Evolutionary conservation across 2,113 vertebrate genomes (phyloP).

Genomic region (Collichthys lucidus): DNA sequence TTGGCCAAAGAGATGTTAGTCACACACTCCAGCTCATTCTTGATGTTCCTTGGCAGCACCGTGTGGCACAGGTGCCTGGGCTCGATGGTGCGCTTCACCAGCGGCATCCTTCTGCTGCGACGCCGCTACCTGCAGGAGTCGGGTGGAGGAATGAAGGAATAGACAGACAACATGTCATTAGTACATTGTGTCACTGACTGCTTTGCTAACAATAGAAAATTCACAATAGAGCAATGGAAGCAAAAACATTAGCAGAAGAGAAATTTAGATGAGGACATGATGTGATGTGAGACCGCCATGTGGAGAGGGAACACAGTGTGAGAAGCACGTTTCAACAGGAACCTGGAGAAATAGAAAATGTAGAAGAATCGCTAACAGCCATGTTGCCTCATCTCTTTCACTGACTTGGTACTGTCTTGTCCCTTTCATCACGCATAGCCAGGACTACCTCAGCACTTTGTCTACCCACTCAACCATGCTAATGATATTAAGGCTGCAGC

Average conservation of each 20-base stretch:
- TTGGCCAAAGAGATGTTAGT: conserved; percentile 99
- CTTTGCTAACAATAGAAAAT: not conserved
- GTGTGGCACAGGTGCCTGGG: conserved; percentile 98
- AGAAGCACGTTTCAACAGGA: not conserved
- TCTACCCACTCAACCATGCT: conserved; percentile 60
- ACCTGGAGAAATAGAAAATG: conserved; percentile 12
- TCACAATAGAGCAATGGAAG: not conserved
- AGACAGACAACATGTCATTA: conserved; percentile 1
- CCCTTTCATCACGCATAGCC: conserved; percentile 40
- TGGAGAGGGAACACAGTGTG: conserved; percentile 1
- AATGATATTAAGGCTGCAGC: conserved; percentile 54
- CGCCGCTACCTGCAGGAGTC: conserved; percentile 67
- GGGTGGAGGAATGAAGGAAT: not conserved
- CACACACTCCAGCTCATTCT: conserved; percentile 98
- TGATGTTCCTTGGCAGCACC: conserved; percentile 93
- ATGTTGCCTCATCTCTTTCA: conserved; percentile 43
- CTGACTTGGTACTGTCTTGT: conserved; percentile 28
- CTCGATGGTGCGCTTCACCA: conserved; percentile 99
- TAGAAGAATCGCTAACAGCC: conserved; percentile 29
- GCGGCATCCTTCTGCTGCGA: conserved; percentile 92
- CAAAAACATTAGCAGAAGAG: not conserved
- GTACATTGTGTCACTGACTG: not conserved
- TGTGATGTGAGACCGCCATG: not conserved
- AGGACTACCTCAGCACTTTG: conserved; percentile 53
- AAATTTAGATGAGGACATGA: not conserved